Percentiles rank a stretch among this genome's conserved stretches.
These are phyloP conservation scores for Silurus aristotelis DNA, from an alignment of 2,797 vertebrate species.

Conservation along the genomic window DNA sequence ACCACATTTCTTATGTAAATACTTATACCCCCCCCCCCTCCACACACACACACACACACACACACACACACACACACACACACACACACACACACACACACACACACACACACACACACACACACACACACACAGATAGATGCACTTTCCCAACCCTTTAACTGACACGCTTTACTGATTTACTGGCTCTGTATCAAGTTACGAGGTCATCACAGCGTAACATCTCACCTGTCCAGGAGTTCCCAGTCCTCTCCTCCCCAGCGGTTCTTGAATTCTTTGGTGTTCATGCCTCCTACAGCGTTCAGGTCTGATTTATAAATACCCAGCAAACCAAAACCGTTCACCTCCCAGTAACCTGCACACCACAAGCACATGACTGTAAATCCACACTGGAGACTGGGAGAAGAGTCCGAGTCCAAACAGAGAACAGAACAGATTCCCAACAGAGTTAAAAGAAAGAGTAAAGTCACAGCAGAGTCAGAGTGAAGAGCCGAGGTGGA, in stretches of 20 bases:
- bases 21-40: too few relatives aligned
- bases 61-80: constrained; percentile 1
- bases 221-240: constrained; percentile 87
- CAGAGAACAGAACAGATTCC: too few relatives aligned
- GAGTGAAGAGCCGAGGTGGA: too few relatives aligned
- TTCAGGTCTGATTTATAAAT: constrained; percentile 96
- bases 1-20: background rate
- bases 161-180: too few relatives aligned
- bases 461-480: too few relatives aligned
- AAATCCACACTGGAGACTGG: background rate
- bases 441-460: too few relatives aligned
- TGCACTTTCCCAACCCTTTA: background rate
- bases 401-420: too few relatives aligned
- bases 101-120: background rate
- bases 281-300: constrained; percentile 93
- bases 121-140: background rate
- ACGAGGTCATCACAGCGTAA: background rate
- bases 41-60: background rate
- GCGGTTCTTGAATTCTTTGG: constrained; percentile 84
- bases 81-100: constrained; percentile 4
- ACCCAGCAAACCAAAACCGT: constrained; percentile 92
- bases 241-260: constrained; percentile 99
- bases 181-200: background rate
- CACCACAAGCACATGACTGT: background rate
- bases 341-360: constrained; percentile 94